These are phyloP conservation scores for Dufourea novaeangliae DNA, from an alignment of 1,140 invertebrate species.

Conservation along the genomic window DNA sequence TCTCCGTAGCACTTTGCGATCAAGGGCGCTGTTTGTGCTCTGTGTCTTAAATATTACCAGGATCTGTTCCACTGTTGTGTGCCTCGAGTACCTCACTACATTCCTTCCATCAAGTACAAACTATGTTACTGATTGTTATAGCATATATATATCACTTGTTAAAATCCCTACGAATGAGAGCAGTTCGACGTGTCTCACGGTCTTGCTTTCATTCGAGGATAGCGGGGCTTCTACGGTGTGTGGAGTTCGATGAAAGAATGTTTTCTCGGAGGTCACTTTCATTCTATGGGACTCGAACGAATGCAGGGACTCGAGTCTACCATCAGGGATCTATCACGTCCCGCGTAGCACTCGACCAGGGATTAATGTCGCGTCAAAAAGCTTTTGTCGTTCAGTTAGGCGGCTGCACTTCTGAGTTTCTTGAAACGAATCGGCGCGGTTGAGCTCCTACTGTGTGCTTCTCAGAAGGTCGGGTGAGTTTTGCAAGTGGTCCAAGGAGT, in stretches of 20 bases:
- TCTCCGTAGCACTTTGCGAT: not conserved
- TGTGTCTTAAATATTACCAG: not conserved
- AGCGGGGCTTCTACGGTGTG: not conserved
- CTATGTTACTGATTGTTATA: slow-evolving; percentile 25
- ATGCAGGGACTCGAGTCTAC: not conserved
- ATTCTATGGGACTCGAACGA: not conserved
- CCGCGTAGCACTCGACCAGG: not conserved
- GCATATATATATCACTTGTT: slow-evolving; percentile 33
- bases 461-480: not conserved
- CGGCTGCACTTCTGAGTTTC: slow-evolving; percentile 44
- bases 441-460: not conserved
- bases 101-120: slow-evolving; percentile 14
- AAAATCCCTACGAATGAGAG: slow-evolving; percentile 8
- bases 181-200: not conserved
- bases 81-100: not conserved
- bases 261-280: not conserved
- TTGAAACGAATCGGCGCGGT: slow-evolving; percentile 6
- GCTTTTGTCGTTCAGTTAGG: slow-evolving; percentile 37
- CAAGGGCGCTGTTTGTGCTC: not conserved
- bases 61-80: not conserved
- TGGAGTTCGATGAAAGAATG: no score
- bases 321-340: slow-evolving; percentile 1
- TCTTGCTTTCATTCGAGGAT: not conserved
- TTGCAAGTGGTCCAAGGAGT: not conserved
- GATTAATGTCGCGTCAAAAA: slow-evolving; percentile 28